These are phyloP conservation scores for Vidua chalybeata DNA, from an alignment of 2,113 vertebrate species.

Conservation along the genomic window DNA sequence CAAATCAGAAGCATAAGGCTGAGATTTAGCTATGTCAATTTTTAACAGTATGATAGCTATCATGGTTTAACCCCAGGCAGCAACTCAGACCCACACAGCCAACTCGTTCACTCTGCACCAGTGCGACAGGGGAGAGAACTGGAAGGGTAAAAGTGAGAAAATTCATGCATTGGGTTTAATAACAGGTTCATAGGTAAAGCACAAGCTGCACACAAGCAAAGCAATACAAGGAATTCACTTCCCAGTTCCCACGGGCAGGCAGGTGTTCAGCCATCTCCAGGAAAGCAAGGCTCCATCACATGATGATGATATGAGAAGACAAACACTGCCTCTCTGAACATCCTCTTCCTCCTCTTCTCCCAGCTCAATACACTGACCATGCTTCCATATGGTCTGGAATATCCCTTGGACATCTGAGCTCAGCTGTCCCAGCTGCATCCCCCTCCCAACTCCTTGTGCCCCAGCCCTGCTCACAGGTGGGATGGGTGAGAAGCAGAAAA, in stretches of 20 bases:
- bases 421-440: not conserved
- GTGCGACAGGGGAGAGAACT: fast-evolving
- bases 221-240: not conserved
- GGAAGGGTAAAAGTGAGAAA: not conserved
- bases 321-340: not conserved
- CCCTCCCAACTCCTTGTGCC: not conserved
- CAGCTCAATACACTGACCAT: not conserved
- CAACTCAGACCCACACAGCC: not conserved
- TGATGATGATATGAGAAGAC: not conserved
- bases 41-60: not conserved
- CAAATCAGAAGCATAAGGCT: not conserved
- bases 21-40: not conserved
- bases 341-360: not conserved
- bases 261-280: not conserved
- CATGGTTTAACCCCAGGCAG: not conserved
- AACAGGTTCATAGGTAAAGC: not conserved
- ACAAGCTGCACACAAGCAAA: not conserved
- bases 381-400: not conserved
- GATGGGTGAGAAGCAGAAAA: not conserved
- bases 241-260: not conserved
- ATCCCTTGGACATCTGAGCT: not conserved
- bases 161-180: not conserved
- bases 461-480: not conserved
- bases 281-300: not conserved
- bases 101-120: fast-evolving